A percentile compares a stretch with the other conserved stretches of the same genome.
phyloP scores from a whole-genome alignment of 2,113 vertebrate genomes.

The Dasyornis broadbenti region DNA sequence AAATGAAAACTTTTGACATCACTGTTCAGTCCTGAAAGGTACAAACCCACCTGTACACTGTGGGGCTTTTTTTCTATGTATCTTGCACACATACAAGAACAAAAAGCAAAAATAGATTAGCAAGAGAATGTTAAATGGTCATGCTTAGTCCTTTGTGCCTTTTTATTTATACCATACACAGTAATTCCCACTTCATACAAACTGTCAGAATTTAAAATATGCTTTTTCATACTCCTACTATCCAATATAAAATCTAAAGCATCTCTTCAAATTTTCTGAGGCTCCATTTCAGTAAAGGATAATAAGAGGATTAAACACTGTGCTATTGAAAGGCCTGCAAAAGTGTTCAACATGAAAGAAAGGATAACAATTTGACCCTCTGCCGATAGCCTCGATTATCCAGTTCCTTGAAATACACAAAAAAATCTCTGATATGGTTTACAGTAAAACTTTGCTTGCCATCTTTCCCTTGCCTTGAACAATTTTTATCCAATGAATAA shows the following conservation, averaged over 20 bases:
- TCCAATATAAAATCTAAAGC: constrained; percentile 32
- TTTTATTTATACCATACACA: background rate
- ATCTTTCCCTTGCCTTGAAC: background rate
- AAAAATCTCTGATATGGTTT: background rate
- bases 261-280: constrained; percentile 44
- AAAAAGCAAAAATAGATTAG: constrained; percentile 5
- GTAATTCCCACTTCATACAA: background rate
- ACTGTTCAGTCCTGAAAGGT: background rate
- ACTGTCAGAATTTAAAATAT: background rate
- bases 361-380: constrained; percentile 12
- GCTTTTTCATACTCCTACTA: background rate
- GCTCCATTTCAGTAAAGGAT: background rate
- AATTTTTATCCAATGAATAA: background rate
- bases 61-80: background rate
- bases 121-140: background rate
- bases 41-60: background rate
- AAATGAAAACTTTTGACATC: background rate
- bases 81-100: background rate
- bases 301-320: constrained; percentile 31
- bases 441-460: background rate
- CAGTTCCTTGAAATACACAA: constrained; percentile 22
- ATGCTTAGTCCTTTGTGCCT: background rate
- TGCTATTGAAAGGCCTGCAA: constrained; percentile 22
- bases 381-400: background rate
- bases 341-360: constrained; percentile 39